A percentile compares a stretch with the other conserved stretches of the same genome.
Conservation (phyloP, 2,797 vertebrate species). For the Diplodus puntazzo region DNA sequence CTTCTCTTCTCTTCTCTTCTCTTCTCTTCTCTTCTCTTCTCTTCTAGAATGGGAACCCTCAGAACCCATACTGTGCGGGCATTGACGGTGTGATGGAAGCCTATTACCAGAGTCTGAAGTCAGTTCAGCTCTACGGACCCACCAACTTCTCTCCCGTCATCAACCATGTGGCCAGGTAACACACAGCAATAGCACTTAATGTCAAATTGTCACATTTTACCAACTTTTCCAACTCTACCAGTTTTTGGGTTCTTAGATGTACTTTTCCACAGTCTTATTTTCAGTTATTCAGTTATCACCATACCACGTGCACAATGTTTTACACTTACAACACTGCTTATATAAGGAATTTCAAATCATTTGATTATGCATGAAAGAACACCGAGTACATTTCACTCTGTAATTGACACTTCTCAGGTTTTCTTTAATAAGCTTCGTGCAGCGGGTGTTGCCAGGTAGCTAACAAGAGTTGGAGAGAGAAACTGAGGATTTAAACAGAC, state of each 20-base stretch:
- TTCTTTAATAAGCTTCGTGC: constrained; percentile 51
- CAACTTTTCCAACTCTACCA: background rate
- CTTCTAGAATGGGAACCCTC: constrained; percentile 94
- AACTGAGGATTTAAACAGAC: constrained; percentile 1
- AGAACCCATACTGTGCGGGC: constrained; percentile 96
- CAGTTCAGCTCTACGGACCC: constrained; percentile 97
- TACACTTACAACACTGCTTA: constrained; percentile 5
- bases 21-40: too few species aligned
- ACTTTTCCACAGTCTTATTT: background rate
- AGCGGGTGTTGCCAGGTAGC: constrained; percentile 54
- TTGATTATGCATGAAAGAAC: constrained; percentile 35
- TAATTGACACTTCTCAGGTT: constrained; percentile 39
- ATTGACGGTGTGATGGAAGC: constrained; percentile 98
- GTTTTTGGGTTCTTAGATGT: background rate
- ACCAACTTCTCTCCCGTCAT: constrained; percentile 98
- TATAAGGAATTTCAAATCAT: constrained; percentile 31
- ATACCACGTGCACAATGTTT: constrained; percentile 12
- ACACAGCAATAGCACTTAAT: background rate
- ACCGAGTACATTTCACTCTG: constrained; percentile 34
- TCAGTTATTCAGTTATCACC: background rate
- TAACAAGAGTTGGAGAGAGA: constrained; percentile 11
- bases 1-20: too few species aligned
- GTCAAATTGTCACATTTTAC: background rate
- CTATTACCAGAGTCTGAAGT: constrained; percentile 96
- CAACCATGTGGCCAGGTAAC: constrained; percentile 93